Evolutionary conservation across 2,797 vertebrate genomes (phyloP).

Genomic region (Lacerta viridis): DNA sequence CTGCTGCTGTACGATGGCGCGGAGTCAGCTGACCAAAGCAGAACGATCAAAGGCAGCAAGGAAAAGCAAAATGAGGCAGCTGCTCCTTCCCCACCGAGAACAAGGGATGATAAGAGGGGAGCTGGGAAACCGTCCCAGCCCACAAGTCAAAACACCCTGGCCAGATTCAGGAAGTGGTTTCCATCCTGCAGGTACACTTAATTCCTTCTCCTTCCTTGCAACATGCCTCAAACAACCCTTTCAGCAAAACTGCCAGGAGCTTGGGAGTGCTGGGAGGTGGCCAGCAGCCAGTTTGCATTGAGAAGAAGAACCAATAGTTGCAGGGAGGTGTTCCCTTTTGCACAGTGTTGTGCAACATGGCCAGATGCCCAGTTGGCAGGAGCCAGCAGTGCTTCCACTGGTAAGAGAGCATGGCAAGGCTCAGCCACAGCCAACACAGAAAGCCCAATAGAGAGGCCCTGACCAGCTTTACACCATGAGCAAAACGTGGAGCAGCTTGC

Average conservation of each 20-base stretch:
- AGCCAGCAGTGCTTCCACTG: conserved; percentile 47
- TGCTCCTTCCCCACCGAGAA: conserved; percentile 22
- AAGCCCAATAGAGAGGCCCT: background rate
- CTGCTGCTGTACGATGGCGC: too few relatives aligned
- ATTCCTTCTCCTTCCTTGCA: conserved; percentile 71
- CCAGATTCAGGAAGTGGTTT: conserved; percentile 74
- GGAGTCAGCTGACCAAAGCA: too few relatives aligned
- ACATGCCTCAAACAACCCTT: conserved; percentile 44
- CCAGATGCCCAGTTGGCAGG: background rate
- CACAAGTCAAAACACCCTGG: conserved; percentile 62
- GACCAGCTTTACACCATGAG: background rate
- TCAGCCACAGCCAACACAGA: background rate
- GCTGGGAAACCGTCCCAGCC: conserved; percentile 66
- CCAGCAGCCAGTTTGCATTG: conserved; percentile 46
- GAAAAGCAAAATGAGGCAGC: background rate
- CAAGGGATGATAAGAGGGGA: conserved; percentile 35
- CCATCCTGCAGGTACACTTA: conserved; percentile 72
- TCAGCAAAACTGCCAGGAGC: conserved; percentile 49
- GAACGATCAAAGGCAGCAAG: background rate
- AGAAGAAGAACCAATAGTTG: background rate
- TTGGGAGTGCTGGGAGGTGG: conserved; percentile 47
- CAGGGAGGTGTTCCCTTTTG: background rate
- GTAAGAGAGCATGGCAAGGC: background rate
- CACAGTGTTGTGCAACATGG: background rate
- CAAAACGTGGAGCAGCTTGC: background rate